These are phyloP conservation scores for Thumatha senex DNA, from an alignment of 2,888 invertebrate genomes.

Conservation along the genomic window DNA sequence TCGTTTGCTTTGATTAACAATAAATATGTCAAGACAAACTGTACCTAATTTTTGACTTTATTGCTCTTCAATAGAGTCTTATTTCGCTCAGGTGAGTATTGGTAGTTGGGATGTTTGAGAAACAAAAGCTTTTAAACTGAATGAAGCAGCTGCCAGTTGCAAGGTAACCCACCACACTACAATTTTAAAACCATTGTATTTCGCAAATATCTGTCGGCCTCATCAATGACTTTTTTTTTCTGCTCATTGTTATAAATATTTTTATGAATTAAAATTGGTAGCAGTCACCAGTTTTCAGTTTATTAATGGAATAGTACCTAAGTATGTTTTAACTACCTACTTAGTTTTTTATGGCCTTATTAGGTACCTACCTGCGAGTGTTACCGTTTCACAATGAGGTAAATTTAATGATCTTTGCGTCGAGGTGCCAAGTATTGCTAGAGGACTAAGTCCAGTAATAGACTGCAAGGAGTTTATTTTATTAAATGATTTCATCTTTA, in stretches of 20 bases:
- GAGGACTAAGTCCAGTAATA: no score
- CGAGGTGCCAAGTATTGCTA: no score
- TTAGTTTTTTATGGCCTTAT: not conserved
- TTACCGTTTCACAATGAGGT: no score
- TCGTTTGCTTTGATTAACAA: slow-evolving; percentile 11
- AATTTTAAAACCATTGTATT: slow-evolving; percentile 40
- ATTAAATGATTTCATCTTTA: no score
- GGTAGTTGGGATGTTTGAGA: slow-evolving; percentile 17
- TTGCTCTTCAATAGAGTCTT: not conserved
- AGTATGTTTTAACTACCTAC: not conserved
- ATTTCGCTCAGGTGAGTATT: slow-evolving; percentile 1
- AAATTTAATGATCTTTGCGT: no score
- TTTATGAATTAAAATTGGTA: slow-evolving; percentile 14
- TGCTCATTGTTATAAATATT: slow-evolving; percentile 14
- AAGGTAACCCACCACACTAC: slow-evolving; percentile 39
- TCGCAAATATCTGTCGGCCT: slow-evolving; percentile 35
- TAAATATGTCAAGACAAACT: not conserved
- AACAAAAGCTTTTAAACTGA: slow-evolving; percentile 35
- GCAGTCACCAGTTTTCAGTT: slow-evolving; percentile 6
- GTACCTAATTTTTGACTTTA: slow-evolving; percentile 16
- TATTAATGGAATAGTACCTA: not conserved
- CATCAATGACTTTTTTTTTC: slow-evolving; percentile 21
- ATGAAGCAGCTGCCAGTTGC: slow-evolving; percentile 53
- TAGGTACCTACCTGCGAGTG: no score
- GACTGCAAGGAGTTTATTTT: no score